phyloP scores from a whole-genome alignment of 1,140 invertebrate species.

The Hormaphis cornu region DNA sequence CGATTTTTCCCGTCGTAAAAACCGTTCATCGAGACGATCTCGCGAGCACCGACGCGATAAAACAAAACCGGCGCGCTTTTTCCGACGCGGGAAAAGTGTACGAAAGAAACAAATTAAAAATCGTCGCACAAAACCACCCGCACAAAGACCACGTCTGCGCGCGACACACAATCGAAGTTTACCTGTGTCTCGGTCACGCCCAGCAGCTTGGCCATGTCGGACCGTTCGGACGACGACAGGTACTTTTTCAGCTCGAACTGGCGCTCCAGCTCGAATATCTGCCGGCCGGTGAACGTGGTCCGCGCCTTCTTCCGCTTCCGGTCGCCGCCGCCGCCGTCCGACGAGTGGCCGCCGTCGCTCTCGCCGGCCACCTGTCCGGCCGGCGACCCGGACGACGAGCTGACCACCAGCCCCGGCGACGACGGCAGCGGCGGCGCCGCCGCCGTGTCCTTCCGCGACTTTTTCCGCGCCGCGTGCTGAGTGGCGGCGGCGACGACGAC shows the following conservation, averaged over 20 bases:
- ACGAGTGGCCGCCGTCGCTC: conserved; percentile 33
- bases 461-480: not conserved
- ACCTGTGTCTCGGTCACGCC: conserved; percentile 95
- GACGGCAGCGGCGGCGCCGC: not conserved
- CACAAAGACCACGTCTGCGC: too few relatives aligned
- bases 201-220: conserved; percentile 84
- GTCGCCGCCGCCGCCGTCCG: conserved; percentile 51
- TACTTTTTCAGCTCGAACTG: conserved; percentile 95
- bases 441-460: conserved; percentile 13
- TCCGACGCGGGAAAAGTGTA: too few relatives aligned
- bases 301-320: conserved; percentile 85
- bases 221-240: conserved; percentile 84
- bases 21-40: too few relatives aligned
- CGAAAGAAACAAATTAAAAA: too few relatives aligned
- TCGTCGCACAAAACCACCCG: too few relatives aligned
- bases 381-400: conserved; percentile 27
- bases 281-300: conserved; percentile 87
- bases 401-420: conserved; percentile 17
- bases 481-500: not conserved
- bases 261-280: conserved; percentile 93
- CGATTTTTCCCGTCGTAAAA: too few relatives aligned
- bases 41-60: too few relatives aligned
- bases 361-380: conserved; percentile 24
- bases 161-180: too few relatives aligned
- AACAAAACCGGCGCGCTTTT: too few relatives aligned